Percentiles rank a stretch among this genome's conserved stretches.
phyloP scores from a whole-genome alignment of 2,113 vertebrate species.

The Ictalurus furcatus region DNA sequence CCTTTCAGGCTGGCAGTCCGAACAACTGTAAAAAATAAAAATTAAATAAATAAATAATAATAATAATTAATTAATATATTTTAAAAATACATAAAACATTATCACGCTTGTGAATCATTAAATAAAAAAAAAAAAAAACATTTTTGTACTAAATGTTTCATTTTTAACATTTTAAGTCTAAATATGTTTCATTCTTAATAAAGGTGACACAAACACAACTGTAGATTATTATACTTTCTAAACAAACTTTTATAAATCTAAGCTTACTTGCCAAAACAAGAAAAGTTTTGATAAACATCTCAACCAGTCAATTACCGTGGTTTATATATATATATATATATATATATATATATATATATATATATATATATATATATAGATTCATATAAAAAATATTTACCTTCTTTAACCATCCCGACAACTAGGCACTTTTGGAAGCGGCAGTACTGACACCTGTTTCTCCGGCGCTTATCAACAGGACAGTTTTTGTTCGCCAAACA shows the following conservation, averaged over 20 bases:
- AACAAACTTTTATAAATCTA: neutral
- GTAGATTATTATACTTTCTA: neutral
- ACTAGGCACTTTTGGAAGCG: constrained; percentile 96
- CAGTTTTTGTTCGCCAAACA: constrained; percentile 99
- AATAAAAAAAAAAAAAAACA: no score
- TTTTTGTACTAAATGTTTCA: neutral
- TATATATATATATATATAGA: constrained; percentile 7
- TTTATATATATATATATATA: no score
- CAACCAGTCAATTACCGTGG: neutral
- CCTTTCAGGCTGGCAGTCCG: constrained; percentile 97
- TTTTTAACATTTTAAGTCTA: neutral
- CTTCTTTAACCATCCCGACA: constrained; percentile 99
- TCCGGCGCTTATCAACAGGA: constrained; percentile 93
- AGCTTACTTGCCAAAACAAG: neutral
- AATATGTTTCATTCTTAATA: neutral
- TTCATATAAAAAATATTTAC: constrained; percentile 66
- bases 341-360: constrained; percentile 3
- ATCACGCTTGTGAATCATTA: neutral
- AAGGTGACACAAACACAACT: neutral
- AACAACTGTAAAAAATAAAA: constrained; percentile 77
- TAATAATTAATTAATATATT: no score
- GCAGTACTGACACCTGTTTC: constrained; percentile 95
- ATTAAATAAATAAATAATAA: neutral
- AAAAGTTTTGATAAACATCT: neutral
- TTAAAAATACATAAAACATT: neutral